Base-by-base conservation (phyloP, 2,888 invertebrate species). In the Drosophila putrida region DNA sequence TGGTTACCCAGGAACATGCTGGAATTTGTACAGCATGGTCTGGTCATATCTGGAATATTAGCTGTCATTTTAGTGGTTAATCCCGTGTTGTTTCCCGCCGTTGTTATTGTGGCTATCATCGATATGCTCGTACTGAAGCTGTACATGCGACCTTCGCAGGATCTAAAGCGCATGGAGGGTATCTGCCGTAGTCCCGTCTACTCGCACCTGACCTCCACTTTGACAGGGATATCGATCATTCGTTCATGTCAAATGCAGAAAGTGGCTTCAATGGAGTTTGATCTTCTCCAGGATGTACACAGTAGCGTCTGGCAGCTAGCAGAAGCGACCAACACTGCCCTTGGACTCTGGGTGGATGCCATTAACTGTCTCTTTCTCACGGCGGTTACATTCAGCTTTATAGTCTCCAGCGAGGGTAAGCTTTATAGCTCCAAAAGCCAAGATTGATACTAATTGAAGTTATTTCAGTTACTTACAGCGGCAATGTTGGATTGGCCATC, bases 201-300 rank as follows among this genome's bases (percentile, higher is more conserved):
- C 91, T 96, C 97, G 0, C 97, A 98, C 91, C 94, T 98, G 80
- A 95, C 96, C 11, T 96, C 97, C 1, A 95, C 97, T 0, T 93
- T 98, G 6, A 94, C 96, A 66, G 98, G 98, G 2, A 94, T 98
- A 33, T 95, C 96, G 36, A 97, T 97, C 0, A 97, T 98, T 65
- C 94, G 98, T 69, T 96, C 97, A 0, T 95, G 95, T 4, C 94
- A 94, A 20, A 95, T 96, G 1, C 94, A 96, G 90, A 93, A 94
- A 68, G 93, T 95, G 84, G 94, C 98, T 44, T 94, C 94, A 39
- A 93, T 94, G 80, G 96, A 96, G 82, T 96, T 97, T 81, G 96
- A 96, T 89, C 91, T 91, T 15, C 94, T 95, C 72, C 96, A 96
- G 93, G 95, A 92, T 78, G 90, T 91, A 3, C 92, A 92, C 61